Evolutionary conservation across 2,888 invertebrate species (phyloP).

Genomic region (Ochropacha duplaris): DNA sequence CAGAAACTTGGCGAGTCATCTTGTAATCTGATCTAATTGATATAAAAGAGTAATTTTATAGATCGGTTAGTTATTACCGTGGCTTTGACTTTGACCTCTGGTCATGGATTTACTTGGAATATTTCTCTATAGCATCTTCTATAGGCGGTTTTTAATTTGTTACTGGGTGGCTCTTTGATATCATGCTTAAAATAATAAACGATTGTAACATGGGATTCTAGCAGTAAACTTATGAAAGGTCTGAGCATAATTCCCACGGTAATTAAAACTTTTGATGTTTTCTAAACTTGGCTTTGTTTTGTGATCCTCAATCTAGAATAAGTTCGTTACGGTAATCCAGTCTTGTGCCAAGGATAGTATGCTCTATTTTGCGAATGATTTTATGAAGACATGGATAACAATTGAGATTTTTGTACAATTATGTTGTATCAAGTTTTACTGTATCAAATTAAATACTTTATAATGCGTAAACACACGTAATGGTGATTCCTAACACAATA

Average conservation of each 20-base stretch:
- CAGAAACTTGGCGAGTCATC: background rate
- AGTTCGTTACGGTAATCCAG: background rate
- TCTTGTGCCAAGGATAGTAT: background rate
- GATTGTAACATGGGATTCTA: no score
- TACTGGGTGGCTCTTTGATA: background rate
- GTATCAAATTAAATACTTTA: no score
- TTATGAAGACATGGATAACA: background rate
- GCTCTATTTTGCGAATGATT: background rate
- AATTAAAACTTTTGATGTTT: background rate
- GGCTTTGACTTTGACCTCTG: background rate
- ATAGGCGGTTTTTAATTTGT: no score
- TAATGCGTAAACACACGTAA: no score
- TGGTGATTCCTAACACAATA: background rate
- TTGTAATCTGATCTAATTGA: slow-evolving; percentile 1
- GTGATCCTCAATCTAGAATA: background rate
- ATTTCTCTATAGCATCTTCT: no score
- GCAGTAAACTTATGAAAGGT: no score
- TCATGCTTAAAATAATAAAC: no score
- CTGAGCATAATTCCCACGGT: no score
- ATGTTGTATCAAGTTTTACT: no score
- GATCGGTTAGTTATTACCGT: background rate
- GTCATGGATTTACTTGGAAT: background rate
- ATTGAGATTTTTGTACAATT: no score
- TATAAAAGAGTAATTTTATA: background rate
- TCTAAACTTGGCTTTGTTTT: background rate